These are phyloP conservation scores for Aspidiotus destructor DNA, from an alignment of 2,888 invertebrate species.

Conservation along the genomic window DNA sequence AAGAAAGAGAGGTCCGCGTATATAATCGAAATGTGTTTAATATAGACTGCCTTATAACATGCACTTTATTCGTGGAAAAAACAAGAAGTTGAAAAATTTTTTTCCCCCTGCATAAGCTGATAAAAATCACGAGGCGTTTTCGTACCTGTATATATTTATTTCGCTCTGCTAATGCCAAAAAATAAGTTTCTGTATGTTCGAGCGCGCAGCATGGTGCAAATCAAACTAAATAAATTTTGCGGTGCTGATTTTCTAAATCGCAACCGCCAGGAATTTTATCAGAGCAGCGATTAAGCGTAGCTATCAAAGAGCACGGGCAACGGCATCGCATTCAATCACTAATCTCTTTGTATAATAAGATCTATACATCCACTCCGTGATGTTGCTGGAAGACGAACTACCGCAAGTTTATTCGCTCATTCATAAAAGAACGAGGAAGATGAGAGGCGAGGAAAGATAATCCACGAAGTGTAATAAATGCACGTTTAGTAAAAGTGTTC, in stretches of 20 bases:
- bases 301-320: not conserved
- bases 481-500: not conserved
- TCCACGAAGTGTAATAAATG: conserved; percentile 20
- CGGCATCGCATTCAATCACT: not conserved
- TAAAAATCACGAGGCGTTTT: conserved; percentile 12
- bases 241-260: conserved; percentile 2
- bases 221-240: conserved; percentile 21
- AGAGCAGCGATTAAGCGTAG: not conserved
- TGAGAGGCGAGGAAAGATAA: not conserved
- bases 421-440: too few relatives aligned
- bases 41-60: not conserved
- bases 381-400: too few relatives aligned
- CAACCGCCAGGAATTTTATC: conserved; percentile 1
- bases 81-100: not conserved
- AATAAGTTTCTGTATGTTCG: conserved; percentile 11
- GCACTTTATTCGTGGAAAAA: not conserved
- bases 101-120: conserved; percentile 5
- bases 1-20: not conserved
- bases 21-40: not conserved
- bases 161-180: conserved; percentile 1
- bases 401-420: too few relatives aligned
- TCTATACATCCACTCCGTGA: too few relatives aligned
- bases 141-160: conserved; percentile 3
- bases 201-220: conserved; percentile 23
- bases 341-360: not conserved